These are phyloP conservation scores for Nothura maculosa DNA, from an alignment of 2,797 vertebrate genomes.

Conservation along the genomic window DNA sequence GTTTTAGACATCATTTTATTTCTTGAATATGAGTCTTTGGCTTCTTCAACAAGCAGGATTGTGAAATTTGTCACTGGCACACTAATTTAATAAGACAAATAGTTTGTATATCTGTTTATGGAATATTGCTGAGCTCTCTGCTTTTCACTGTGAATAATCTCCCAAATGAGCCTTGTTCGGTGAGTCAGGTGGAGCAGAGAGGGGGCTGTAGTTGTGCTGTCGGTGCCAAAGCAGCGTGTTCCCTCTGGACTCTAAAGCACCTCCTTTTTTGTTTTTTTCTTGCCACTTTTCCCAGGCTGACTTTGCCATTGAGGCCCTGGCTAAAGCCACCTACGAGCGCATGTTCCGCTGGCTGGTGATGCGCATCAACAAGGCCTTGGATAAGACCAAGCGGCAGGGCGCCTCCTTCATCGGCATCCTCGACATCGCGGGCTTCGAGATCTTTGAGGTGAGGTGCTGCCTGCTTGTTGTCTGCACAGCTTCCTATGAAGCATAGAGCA, in stretches of 20 bases:
- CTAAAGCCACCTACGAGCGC: slow-evolving; percentile 96
- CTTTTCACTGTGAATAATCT: neutral
- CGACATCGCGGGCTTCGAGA: slow-evolving; percentile 98
- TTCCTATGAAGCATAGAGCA: rapidly evolving
- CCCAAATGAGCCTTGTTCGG: neutral
- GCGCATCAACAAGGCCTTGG: slow-evolving; percentile 96
- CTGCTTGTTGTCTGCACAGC: neutral
- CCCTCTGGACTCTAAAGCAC: neutral
- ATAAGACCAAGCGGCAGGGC: slow-evolving; percentile 96
- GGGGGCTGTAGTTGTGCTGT: neutral
- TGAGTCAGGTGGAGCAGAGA: neutral
- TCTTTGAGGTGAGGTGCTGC: slow-evolving; percentile 90
- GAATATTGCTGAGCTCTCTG: neutral
- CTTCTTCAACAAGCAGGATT: neutral
- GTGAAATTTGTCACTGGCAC: neutral
- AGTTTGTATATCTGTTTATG: neutral
- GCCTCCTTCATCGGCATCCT: slow-evolving; percentile 99
- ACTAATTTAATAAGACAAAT: neutral
- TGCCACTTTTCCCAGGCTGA: slow-evolving; percentile 85
- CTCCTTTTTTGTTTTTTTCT: neutral
- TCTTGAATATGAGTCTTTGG: neutral
- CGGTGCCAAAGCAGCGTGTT: neutral
- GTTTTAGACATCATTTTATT: neutral
- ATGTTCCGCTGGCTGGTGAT: slow-evolving; percentile 98
- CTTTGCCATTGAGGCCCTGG: slow-evolving; percentile 96